Base-by-base conservation (phyloP, 2,797 vertebrate species). In the Poeciliopsis paucimaculata region DNA sequence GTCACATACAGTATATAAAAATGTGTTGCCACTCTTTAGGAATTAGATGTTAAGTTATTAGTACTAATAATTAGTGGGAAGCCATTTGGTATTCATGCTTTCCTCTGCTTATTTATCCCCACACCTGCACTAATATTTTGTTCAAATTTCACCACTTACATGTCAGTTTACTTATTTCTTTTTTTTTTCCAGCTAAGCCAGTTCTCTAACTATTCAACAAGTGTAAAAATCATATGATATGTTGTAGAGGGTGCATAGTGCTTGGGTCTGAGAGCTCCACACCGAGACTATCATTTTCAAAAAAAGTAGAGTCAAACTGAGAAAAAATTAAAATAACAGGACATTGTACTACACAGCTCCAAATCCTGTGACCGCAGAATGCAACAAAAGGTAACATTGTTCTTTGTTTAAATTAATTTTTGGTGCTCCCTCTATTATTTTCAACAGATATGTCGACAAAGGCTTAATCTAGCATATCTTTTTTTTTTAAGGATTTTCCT, bases 371-470 rank as follows among this genome's bases (percentile, higher is more conserved):
- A 73, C 1, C 2, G 23, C 23, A 10, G 20, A 74, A 28, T 31
- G 18, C 82, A 86, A 86, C 77, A 90, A 87, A 86, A 90, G 80
- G 68, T 83, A 84, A 78, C 78, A 77, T 34, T 41, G 57, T 23
- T 68, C 39, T 43, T 39, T 64, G 15, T 82, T 77, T 73, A 26
- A 10, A 53, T 39, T 57, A 39, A 26, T 26, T 76, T 83, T 75
- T 70, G 77, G 2, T 53, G 41, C 26, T 74, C 75, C 75, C 57
- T 78, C 66, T 79, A 74, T 80, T 84, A 73, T 83, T 75, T 77
- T 73, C 34, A 86, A 74, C 84, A 87, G 79, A 85, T 89, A 82
- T 73, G 82, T 84, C 64, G 43, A 84, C 80, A 87, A 73, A 82
- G 0, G 7, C 57, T 81, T 84, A 26, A 66, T 80, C 82, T 78